Percentiles rank a stretch among this genome's conserved stretches.
Conservation (phyloP, 2,888 invertebrate genomes). For the Ellobium chinense region DNA sequence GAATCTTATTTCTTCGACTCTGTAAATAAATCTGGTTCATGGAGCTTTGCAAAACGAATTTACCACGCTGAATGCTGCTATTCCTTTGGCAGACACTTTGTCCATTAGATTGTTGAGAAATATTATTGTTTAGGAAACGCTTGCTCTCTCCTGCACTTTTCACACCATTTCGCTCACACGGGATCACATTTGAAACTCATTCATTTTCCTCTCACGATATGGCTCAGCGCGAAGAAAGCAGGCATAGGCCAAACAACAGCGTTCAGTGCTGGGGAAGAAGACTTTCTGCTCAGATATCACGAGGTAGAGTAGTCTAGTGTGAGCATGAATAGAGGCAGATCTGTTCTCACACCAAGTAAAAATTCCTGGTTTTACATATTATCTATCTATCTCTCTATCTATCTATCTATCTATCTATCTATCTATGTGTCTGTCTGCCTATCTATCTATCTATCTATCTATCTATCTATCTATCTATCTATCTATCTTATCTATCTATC, state of each 20-base stretch:
- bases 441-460: neutral
- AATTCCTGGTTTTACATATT: too few species aligned
- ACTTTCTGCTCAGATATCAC: too few species aligned
- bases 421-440: too few species aligned
- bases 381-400: too few species aligned
- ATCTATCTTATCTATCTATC: neutral
- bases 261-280: neutral
- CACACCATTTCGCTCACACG: neutral
- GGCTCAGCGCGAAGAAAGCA: neutral
- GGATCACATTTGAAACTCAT: neutral
- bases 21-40: too few species aligned
- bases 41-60: too few species aligned
- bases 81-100: neutral
- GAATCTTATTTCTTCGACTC: too few species aligned
- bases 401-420: too few species aligned
- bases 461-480: neutral
- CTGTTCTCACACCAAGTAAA: too few species aligned
- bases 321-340: too few species aligned
- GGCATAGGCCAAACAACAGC: neutral
- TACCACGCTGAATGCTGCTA: too few species aligned
- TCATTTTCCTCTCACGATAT: neutral
- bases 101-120: neutral
- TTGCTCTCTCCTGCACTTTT: neutral
- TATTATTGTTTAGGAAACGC: constrained; percentile 13
- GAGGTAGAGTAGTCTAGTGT: too few species aligned